These are phyloP conservation scores for Philaethria dido DNA, from an alignment of 2,888 invertebrate genomes.

Conservation along the genomic window DNA sequence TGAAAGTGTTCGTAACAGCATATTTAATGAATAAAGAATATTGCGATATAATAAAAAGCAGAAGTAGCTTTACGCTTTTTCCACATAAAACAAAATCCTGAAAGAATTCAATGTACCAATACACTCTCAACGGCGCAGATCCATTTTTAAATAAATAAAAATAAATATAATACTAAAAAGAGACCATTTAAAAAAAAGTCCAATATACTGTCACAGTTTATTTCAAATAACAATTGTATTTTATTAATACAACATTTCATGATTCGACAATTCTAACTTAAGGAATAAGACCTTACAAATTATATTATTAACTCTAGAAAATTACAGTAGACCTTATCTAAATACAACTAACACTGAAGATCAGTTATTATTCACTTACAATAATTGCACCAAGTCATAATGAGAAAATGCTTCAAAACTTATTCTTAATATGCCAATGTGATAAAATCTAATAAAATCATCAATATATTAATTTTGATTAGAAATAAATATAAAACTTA, in stretches of 20 bases:
- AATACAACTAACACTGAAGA: slow-evolving; percentile 54
- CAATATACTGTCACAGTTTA: slow-evolving; percentile 63
- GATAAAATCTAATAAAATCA: slow-evolving; percentile 57
- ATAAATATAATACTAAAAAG: no score
- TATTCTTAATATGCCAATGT: slow-evolving; percentile 49
- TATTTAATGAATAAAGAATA: no score
- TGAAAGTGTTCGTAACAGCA: no score
- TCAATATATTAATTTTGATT: slow-evolving; percentile 47
- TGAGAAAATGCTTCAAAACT: slow-evolving; percentile 68
- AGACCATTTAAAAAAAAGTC: slow-evolving; percentile 50
- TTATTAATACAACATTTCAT: slow-evolving; percentile 54
- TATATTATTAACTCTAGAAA: slow-evolving; percentile 38
- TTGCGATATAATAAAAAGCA: no score
- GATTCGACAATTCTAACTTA: slow-evolving; percentile 52
- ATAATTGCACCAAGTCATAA: slow-evolving; percentile 76
- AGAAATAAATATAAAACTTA: slow-evolving; percentile 43
- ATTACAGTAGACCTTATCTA: slow-evolving; percentile 33
- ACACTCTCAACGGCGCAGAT: no score
- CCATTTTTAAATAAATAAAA: no score
- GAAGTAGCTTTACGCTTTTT: no score
- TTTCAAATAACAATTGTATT: slow-evolving; percentile 67
- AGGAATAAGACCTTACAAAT: slow-evolving; percentile 55
- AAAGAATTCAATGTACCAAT: no score
- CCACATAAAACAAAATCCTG: no score
- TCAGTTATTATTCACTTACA: slow-evolving; percentile 54